Evolutionary conservation across 2,888 invertebrate species (phyloP).

Genomic region (Nemurella pictetii): DNA sequence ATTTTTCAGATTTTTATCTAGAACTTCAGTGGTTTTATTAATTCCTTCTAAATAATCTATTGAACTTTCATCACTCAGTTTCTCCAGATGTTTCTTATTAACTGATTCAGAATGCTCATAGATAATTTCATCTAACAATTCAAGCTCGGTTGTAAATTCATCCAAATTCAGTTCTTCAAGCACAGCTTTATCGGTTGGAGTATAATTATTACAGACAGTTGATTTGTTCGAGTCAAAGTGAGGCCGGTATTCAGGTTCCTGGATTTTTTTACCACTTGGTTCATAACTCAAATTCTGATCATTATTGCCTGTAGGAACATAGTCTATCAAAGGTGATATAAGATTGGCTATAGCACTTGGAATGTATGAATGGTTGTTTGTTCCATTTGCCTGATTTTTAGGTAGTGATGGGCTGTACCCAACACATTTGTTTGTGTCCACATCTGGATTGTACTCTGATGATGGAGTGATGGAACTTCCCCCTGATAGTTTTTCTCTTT

Average conservation of each 20-base stretch:
- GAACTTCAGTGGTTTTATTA: background rate
- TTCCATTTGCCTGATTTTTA: constrained; percentile 14
- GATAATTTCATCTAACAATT: constrained; percentile 53
- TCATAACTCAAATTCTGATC: constrained; percentile 28
- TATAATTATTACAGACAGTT: constrained; percentile 28
- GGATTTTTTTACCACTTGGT: constrained; percentile 32
- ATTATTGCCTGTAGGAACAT: constrained; percentile 25
- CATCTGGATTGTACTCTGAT: constrained; percentile 20
- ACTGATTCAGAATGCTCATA: constrained; percentile 41
- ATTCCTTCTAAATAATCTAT: background rate
- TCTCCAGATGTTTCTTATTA: constrained; percentile 34
- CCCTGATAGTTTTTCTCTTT: background rate
- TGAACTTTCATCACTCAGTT: constrained; percentile 13
- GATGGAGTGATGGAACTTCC: background rate
- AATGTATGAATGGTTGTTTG: constrained; percentile 14
- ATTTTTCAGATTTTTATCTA: no score
- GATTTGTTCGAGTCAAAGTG: background rate
- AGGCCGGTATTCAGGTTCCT: constrained; percentile 38
- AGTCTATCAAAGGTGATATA: constrained; percentile 9
- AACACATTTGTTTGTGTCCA: constrained; percentile 26
- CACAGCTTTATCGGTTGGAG: constrained; percentile 36
- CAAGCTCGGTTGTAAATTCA: constrained; percentile 49
- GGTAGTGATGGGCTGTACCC: constrained; percentile 14
- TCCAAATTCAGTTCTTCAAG: constrained; percentile 27
- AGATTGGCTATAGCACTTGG: constrained; percentile 34